Conservation (phyloP, 2,797 vertebrate genomes). For the Margarornis squamiger region DNA sequence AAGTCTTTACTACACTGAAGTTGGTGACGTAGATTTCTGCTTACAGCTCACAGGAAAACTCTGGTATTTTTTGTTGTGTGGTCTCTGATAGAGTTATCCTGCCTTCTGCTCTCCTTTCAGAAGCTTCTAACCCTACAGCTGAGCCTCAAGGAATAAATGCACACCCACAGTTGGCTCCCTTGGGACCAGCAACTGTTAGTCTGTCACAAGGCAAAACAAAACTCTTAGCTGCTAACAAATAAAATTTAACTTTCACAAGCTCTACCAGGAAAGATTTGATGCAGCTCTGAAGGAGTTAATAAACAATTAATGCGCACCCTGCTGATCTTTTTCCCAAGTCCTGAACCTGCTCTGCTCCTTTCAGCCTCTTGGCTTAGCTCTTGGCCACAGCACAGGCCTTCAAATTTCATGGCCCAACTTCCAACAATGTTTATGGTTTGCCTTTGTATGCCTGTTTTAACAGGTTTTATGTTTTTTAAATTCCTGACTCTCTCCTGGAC, state of each 20-base stretch:
- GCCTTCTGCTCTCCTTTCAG: not conserved
- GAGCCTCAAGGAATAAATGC: fast-evolving
- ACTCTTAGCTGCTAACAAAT: not conserved
- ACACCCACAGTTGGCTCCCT: fast-evolving
- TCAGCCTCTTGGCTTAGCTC: not conserved
- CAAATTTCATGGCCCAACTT: not conserved
- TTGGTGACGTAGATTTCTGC: not conserved
- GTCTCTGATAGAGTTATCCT: not conserved
- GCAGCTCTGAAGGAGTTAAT: not conserved
- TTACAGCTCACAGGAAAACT: not conserved
- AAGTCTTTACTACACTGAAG: not conserved
- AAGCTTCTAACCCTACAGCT: not conserved
- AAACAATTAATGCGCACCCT: not conserved
- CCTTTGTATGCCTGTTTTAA: not conserved
- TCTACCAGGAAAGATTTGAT: not conserved
- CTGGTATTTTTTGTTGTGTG: not conserved
- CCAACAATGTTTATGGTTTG: not conserved
- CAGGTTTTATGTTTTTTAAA: not conserved
- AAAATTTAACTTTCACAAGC: not conserved
- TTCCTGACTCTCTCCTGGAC: not conserved
- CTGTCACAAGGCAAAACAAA: not conserved
- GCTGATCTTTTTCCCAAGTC: not conserved
- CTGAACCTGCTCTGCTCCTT: not conserved
- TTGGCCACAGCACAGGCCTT: not conserved
- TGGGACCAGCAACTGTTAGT: not conserved